Evolutionary conservation across 1,140 invertebrate species (phyloP), one percentile per base, ranked within the genome.

Genomic region (Apis cerana): DNA sequence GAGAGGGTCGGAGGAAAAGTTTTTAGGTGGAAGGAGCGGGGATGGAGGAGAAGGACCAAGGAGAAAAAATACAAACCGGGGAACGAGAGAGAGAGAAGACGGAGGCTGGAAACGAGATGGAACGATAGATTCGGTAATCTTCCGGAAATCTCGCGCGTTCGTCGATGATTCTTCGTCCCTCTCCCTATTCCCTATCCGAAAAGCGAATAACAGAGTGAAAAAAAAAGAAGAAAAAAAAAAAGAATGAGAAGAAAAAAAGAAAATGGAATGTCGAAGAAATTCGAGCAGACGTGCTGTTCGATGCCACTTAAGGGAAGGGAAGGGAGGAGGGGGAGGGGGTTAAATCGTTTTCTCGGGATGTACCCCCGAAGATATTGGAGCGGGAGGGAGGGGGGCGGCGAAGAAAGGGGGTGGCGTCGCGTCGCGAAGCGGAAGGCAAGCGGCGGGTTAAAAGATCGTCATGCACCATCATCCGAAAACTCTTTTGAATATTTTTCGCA

Each of bases 401-500:
- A 43, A 43, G 33, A 43, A 43, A 12, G 48, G 13, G 12, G 56
- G 58, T 68, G 68, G 77, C 67, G 62, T 68, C 67, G 64, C 68
- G 75, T 83, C n/a, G 86, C 65, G 59, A 74, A 80, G 68, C 75
- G 62, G 27, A 69, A 72, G 80, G 72, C 71, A 56, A 64, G 83
- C 79, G 81, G 65, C 79, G 74, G 72, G 80, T 70, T 67, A 78
- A 88, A 88, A 76, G 86, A 89, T 87, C 82, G 79, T 85, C 85
- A 76, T 87, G 85, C 88, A 80, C 83, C 87, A 83, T 86, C 87
- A 84, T 88, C 71, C 84, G 84, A 83, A 68, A 86, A 89, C 77
- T 88, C 87, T 89, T 88, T 84, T 84, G 88, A 89, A 89, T 89
- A 89, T 89, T 89, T 43, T 89, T 89, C 76, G 86, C 72, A 62